Evolutionary conservation across 1,140 invertebrate genomes (phyloP), one percentile per base, ranked within the genome.

Genomic region (Orussus abietinus): DNA sequence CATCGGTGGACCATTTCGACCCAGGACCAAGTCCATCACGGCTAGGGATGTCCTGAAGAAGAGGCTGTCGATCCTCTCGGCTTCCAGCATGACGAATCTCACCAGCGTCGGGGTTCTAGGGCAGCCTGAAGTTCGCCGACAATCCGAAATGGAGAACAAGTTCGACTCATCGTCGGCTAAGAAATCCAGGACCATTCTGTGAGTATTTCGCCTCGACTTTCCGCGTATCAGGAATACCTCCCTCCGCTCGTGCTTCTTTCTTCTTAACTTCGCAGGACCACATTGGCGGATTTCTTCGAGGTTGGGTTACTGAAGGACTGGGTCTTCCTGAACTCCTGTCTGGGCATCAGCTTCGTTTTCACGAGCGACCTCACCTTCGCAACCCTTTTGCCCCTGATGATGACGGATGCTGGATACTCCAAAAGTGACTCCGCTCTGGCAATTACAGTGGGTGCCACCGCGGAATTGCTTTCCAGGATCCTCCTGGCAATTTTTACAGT

Each of bases 381-480:
- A 0, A 59, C 55, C 15, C 38, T 74, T 9, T 38, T 74, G 13
- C 67, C 70, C n/a, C 10, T 73, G 37, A 66, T 69, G 51, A 70
- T 73, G 62, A 44, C 34, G 2, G 51, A 67, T 4, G 9, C 34
- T 4, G 68, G 66, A 14, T 70, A 62, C 30, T 50, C 51, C 0
- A 59, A 64, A 26, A 49, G 39, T 1, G 56, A 72, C 2, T 56
- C 59, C 2, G 60, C 71, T 0, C 21, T 62, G 0, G 59, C 67
- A 1, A 53, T 73, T 25, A 72, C 64, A 1, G 42, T 64, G 6
- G 45, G 50, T 3, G 67, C 65, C 1, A 34, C 56, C 12, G 62
- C 69, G 0, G 70, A 73, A 45, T 42, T 71, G 3, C 39, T 51
- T 0, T 69, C 68, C 1, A 59, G 61, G 22, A 57, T 73, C 36